Evolutionary conservation across 2,888 invertebrate genomes (phyloP).

Genomic region (Creontiades dilutus): DNA sequence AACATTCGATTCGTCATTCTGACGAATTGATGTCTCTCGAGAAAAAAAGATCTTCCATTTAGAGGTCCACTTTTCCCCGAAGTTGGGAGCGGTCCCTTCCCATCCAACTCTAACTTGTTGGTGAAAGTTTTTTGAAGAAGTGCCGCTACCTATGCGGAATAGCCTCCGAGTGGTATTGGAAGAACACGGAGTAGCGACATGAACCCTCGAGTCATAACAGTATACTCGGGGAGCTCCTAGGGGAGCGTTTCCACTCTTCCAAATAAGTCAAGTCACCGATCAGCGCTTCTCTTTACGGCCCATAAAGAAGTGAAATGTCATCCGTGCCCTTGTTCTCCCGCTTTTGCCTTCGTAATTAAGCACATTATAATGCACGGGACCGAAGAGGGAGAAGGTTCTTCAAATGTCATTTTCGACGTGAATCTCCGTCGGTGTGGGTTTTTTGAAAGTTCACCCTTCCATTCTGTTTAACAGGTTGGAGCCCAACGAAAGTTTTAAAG

Average conservation of each 20-base stretch:
- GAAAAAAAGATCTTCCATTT: neutral
- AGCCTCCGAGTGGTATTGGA: constrained; percentile 7
- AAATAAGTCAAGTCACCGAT: constrained; percentile 51
- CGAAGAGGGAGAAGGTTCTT: constrained; percentile 30
- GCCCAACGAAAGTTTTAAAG: neutral
- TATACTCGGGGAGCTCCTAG: neutral
- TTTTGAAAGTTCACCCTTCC: constrained; percentile 57
- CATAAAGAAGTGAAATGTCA: constrained; percentile 69
- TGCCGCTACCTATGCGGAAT: neutral
- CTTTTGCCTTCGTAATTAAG: constrained; percentile 62
- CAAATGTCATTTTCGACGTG: constrained; percentile 58
- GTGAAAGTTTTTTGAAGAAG: neutral
- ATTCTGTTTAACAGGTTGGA: neutral
- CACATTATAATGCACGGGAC: constrained; percentile 62
- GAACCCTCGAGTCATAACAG: constrained; percentile 1
- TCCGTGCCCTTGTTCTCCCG: constrained; percentile 52
- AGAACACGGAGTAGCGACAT: neutral
- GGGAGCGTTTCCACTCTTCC: neutral
- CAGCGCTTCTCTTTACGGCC: constrained; percentile 57
- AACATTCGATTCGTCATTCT: no score
- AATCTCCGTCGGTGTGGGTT: constrained; percentile 42
- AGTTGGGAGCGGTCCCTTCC: constrained; percentile 16
- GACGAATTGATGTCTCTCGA: no score
- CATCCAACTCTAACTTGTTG: neutral
- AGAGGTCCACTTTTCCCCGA: neutral